Evolutionary conservation across 2,888 invertebrate genomes (phyloP).

Genomic region (Operophtera brumata): DNA sequence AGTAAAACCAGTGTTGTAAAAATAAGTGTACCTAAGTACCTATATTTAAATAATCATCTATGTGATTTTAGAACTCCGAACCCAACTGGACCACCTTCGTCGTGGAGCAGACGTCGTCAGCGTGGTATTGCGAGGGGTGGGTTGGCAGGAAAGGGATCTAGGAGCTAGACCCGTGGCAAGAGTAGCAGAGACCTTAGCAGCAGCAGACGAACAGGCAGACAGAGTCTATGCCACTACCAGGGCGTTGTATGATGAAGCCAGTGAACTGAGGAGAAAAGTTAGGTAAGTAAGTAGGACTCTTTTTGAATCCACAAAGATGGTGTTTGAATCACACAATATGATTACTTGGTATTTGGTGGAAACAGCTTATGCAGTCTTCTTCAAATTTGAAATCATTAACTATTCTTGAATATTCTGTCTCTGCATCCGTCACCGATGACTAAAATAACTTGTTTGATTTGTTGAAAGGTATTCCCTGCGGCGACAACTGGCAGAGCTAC

Average conservation of each 20-base stretch:
- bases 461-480: constrained; percentile 65
- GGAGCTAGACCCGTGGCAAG: constrained; percentile 45
- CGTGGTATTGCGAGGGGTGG: constrained; percentile 64
- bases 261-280: constrained; percentile 70
- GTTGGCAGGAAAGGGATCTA: constrained; percentile 69
- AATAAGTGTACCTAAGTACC: background rate
- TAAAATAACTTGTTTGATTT: too few species aligned
- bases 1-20: background rate
- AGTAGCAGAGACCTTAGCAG: constrained; percentile 36
- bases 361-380: too few species aligned
- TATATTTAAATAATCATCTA: too few species aligned
- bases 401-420: too few species aligned
- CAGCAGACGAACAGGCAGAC: constrained; percentile 58
- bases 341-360: too few species aligned
- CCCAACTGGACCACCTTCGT: constrained; percentile 28
- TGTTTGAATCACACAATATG: too few species aligned
- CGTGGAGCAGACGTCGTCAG: constrained; percentile 65
- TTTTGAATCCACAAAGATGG: too few species aligned
- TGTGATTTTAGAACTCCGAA: constrained; percentile 25
- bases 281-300: constrained; percentile 29
- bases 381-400: too few species aligned
- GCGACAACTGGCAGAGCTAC: constrained; percentile 77
- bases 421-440: too few species aligned
- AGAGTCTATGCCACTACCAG: constrained; percentile 65
- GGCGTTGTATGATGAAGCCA: constrained; percentile 71